phyloP scores from a whole-genome alignment of 2,113 vertebrate genomes.

The Globicephala melas region DNA sequence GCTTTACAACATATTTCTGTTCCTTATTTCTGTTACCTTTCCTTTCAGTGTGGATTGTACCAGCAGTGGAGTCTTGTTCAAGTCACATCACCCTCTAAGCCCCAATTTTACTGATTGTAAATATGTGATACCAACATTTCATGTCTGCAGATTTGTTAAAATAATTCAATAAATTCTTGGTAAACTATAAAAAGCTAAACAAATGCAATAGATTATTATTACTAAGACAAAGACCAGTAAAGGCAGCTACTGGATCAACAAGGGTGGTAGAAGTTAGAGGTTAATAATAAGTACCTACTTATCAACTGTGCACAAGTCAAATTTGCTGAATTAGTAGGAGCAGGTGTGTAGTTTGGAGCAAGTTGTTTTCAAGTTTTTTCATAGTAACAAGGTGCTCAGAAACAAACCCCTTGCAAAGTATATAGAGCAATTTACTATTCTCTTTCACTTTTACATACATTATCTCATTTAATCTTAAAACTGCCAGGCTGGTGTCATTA shows the following conservation, averaged over 20 bases:
- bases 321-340: background rate
- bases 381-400: background rate
- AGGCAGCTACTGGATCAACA: background rate
- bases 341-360: background rate
- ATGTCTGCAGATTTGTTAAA: background rate
- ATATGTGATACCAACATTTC: background rate
- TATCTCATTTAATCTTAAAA: background rate
- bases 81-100: background rate
- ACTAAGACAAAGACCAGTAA: background rate
- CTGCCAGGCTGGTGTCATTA: background rate
- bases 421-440: background rate
- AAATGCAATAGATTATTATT: background rate
- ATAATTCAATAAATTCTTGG: background rate
- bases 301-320: background rate
- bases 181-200: background rate
- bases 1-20: background rate
- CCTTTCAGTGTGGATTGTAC: background rate
- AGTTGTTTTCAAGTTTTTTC: constrained; percentile 27
- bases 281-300: background rate
- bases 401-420: background rate
- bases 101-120: background rate
- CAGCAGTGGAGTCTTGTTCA: background rate
- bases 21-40: background rate
- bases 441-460: background rate
- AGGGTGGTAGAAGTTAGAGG: background rate